Base-by-base conservation (phyloP, 2,797 vertebrate species). In the Micrastur ruficollis region DNA sequence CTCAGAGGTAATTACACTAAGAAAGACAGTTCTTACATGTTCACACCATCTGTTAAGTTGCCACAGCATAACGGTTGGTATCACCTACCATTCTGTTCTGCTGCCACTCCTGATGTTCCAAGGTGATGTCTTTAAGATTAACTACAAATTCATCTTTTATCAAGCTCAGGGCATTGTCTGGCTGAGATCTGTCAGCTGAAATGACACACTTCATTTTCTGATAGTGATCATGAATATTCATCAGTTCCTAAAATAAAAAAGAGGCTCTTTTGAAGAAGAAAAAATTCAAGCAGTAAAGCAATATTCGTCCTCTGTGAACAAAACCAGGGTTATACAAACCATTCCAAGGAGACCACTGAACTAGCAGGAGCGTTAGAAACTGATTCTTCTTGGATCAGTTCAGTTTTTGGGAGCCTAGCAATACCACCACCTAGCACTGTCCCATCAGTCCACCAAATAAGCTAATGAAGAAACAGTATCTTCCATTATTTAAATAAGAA, bases 191-290 rank as follows among this genome's bases (percentile, higher is more conserved):
- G 36, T 97, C 81, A 22, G 91, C 65, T 22, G 97, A 98, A 86
- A 98, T 97, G 7, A 97, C 92, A 7, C 97, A 95, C 95, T 99
- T 99, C 97, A 99, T 97, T 90, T 98, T 98, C 75, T 98, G 98
- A 59, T 99, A 99, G 95, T 99, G 98, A 5, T 98, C 95, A 2
- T 99, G 98, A 94, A 99, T 92, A 92, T 99, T 99, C 82, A 98
- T 95, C 73, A 99, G 81, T 94, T 99, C 99, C 99, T 99, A 75
- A 88, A 96, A 80, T 27, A 67, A 71, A 59, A 72, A 65, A 67
- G 0, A 53, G 18, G 62, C 5, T 5, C 2, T 79, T 70, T 52
- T 74, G 38, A 56, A 47, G 9, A 13, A 27, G 11, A 66, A 72
- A 56, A 82, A 16, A 79, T 23, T 80, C 5, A 53, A 90, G 20